Conservation (phyloP, 2,888 invertebrate genomes). For the Villa cingulata region DNA sequence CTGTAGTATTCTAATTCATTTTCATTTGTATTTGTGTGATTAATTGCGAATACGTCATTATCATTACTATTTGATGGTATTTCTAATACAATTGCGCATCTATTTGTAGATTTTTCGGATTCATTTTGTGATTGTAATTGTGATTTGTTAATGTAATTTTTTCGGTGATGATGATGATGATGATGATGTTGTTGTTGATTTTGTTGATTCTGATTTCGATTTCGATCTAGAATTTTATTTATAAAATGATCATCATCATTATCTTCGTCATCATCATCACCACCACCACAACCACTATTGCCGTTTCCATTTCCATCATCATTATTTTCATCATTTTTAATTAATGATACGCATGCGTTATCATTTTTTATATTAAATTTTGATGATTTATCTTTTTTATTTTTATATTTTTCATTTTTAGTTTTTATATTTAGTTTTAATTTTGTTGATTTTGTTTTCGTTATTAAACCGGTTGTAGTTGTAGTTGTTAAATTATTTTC, state of each 20-base stretch:
- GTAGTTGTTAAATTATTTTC: constrained; percentile 26
- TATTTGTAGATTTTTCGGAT: no score
- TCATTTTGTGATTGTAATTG: no score
- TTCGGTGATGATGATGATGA: background rate
- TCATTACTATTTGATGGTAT: no score
- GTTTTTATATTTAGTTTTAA: background rate
- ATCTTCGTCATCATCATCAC: no score
- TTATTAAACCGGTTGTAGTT: constrained; percentile 20
- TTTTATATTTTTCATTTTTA: background rate
- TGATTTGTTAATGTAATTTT: constrained; percentile 6
- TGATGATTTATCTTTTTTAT: no score
- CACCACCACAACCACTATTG: no score
- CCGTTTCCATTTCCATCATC: no score
- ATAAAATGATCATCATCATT: background rate
- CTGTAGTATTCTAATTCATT: no score
- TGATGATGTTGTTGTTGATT: background rate
- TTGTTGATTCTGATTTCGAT: constrained; percentile 1
- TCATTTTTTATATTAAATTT: background rate
- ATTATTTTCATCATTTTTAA: background rate
- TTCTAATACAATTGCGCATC: no score
- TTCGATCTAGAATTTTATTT: constrained; percentile 8
- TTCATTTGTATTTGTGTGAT: no score
- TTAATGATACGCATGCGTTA: constrained; percentile 6
- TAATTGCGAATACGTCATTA: no score
- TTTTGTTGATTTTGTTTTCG: constrained; percentile 4